Base-by-base conservation (phyloP, 35 echinoderm and acorn worm species). In the Ophiothrix spiculata region DNA sequence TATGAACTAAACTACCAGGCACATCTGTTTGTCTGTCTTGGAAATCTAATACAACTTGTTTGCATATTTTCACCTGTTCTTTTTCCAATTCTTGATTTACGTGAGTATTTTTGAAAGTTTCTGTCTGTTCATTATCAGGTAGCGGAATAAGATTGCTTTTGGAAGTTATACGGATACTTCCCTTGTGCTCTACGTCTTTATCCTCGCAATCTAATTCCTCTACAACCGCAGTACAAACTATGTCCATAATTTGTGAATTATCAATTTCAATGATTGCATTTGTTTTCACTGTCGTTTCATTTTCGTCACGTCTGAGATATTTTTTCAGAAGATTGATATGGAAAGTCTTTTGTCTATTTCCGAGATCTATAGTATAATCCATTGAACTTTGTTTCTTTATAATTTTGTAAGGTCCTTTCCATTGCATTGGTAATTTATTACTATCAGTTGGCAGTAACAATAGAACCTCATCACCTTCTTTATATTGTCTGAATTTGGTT, bases 401-500 rank as follows among this genome's bases (percentile, higher is more conserved):
- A 10, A 90, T 60, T 11, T 38, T 39, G 76, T 32, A 90, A 49
- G 79, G 79, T 32, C 81, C 88, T 39, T 90, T 76, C 69, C 81
- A 84, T 33, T 46, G 60, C 80, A 83, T 76, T 28, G 81, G 86
- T 19, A 86, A 77, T 78, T 86, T 77, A 35, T 85, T 85, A 17
- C 31, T 12, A 42, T 89, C 77, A 38, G 79, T 74, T 89, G 56
- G 78, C 0, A 56, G 36, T 74, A 90, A 77, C 1, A 90, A 12
- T 34, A 90, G 75, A 17, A 90, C 88, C 35, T 90, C 81, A 77
- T 90, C 80, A 34, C 74, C 80, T 42, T 45, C 75, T 21, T 90
- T 56, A 39, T 86, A 91, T 32, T 38, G 25, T 33, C 77, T 86
- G 33, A 38, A 10, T 39, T 56, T 86, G 0, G 90, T 77, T 25